phyloP scores from a whole-genome alignment of 2,113 vertebrate species.

The Python bivittatus region DNA sequence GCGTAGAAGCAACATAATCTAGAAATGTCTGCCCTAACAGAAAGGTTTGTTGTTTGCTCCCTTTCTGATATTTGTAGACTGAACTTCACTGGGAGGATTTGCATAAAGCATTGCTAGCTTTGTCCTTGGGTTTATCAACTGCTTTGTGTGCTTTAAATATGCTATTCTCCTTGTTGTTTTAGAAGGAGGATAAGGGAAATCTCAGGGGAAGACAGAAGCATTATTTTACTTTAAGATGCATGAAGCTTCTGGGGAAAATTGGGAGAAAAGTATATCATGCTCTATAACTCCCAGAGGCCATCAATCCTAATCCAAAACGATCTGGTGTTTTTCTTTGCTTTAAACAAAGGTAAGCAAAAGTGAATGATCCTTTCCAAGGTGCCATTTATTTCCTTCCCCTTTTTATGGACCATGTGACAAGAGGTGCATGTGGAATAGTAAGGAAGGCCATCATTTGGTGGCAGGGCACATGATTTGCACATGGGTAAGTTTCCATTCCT shows the following conservation, averaged over 20 bases:
- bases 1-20: not conserved
- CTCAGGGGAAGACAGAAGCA: slow-evolving; percentile 44
- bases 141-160: slow-evolving; percentile 49
- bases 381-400: not conserved
- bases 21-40: not conserved
- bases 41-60: not conserved
- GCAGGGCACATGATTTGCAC: not conserved
- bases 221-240: slow-evolving; percentile 48
- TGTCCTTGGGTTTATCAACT: slow-evolving; percentile 27
- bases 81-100: not conserved
- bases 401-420: not conserved
- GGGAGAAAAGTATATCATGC: slow-evolving; percentile 24
- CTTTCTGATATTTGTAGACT: not conserved
- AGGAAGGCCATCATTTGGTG: not conserved
- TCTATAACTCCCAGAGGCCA: not conserved
- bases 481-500: not conserved
- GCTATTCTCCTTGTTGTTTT: slow-evolving; percentile 43
- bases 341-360: slow-evolving; percentile 8
- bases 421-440: not conserved
- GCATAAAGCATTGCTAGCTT: slow-evolving; percentile 25
- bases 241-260: slow-evolving; percentile 42
- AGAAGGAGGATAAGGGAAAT: slow-evolving; percentile 41
- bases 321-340: slow-evolving; percentile 2
- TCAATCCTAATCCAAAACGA: slow-evolving; percentile 21
- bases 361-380: not conserved